Evolutionary conservation across 2,797 vertebrate genomes (phyloP), one percentile per base, ranked within the genome.

Genomic region (Synaphobranchus kaupii): DNA sequence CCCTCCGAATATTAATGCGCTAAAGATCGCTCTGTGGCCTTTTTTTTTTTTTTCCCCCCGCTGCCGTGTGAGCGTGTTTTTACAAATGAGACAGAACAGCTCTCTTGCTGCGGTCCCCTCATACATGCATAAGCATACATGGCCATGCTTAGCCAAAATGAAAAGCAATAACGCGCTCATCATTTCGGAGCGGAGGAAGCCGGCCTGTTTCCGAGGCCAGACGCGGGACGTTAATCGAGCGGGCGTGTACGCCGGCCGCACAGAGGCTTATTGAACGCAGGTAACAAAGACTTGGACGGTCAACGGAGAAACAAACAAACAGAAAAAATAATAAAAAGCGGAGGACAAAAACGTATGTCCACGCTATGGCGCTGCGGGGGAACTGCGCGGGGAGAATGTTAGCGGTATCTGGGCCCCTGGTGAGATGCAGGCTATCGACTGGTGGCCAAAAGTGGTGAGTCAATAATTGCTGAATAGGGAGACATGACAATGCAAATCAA

Each of bases 1-100:
- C 86, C 56, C 76, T 85, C 71, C 63, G 86, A 89, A 89, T 89
- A 87, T 84, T 80, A 84, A 89, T 89, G 83, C 54, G 34, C 63
- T 34, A 44, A 86, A 63, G 81, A 83, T 50, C 73, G 66, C 84
- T 86, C 76, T 12, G 76, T 76, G 47, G 20, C 25, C 4, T 85
- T 25, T 28, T 85, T 86, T 47, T 44, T 52, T 20, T 17, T 50
- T 3, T 5, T 76, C 48, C 28, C n/a, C 0, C 0, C 34, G 58
- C 73, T 20, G 71, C 50, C 10, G 71, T 60, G 68, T n/a, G n/a
- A n/a, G n/a, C 60, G 76, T 47, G 44, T 31, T 73, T 44, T 47
- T 58, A 31, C 83, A 58, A 84, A 84, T 47, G 83, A 44, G 56
- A 84, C 9, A 9, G 34, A 31, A 34, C 83, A 58, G 34, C 56